phyloP scores from a whole-genome alignment of 1,140 invertebrate species.

The Nautilus pompilius region DNA sequence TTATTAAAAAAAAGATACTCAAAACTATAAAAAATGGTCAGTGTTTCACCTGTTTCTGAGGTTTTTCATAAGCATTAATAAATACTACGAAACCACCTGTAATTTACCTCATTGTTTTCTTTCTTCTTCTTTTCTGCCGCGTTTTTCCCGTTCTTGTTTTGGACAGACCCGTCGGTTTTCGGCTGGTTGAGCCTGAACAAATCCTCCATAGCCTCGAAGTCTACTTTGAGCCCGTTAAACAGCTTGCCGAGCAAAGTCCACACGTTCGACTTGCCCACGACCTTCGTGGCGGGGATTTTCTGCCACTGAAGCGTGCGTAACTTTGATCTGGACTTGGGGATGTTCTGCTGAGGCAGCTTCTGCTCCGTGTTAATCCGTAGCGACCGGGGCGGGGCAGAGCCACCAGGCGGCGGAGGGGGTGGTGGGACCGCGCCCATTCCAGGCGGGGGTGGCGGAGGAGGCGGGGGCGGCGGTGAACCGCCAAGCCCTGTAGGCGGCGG shows the following conservation, averaged over 20 bases:
- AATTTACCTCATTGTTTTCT: slow-evolving; percentile 42
- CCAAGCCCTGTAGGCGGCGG: not conserved
- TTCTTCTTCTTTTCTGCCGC: slow-evolving; percentile 42
- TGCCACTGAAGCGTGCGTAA: slow-evolving; percentile 51
- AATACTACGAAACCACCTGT: no score
- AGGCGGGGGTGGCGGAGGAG: slow-evolving; percentile 56
- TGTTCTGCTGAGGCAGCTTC: slow-evolving; percentile 46
- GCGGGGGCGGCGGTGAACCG: slow-evolving; percentile 20
- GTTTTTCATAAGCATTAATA: no score
- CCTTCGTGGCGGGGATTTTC: slow-evolving; percentile 47
- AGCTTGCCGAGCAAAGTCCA: slow-evolving; percentile 84
- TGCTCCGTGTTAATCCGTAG: not conserved
- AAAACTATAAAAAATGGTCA: no score
- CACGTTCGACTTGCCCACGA: slow-evolving; percentile 44
- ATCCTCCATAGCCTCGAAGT: slow-evolving; percentile 47
- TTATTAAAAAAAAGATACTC: no score
- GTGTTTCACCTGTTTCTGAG: no score
- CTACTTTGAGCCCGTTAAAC: slow-evolving; percentile 68
- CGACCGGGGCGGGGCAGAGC: slow-evolving; percentile 13
- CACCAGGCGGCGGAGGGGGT: slow-evolving; percentile 15
- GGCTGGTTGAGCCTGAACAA: slow-evolving; percentile 37
- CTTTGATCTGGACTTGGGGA: slow-evolving; percentile 44
- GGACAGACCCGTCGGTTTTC: slow-evolving; percentile 4
- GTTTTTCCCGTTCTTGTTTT: slow-evolving; percentile 20
- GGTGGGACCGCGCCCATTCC: slow-evolving; percentile 18